Conservation (phyloP, 2,113 vertebrate species). For the Pedetes capensis region DNA sequence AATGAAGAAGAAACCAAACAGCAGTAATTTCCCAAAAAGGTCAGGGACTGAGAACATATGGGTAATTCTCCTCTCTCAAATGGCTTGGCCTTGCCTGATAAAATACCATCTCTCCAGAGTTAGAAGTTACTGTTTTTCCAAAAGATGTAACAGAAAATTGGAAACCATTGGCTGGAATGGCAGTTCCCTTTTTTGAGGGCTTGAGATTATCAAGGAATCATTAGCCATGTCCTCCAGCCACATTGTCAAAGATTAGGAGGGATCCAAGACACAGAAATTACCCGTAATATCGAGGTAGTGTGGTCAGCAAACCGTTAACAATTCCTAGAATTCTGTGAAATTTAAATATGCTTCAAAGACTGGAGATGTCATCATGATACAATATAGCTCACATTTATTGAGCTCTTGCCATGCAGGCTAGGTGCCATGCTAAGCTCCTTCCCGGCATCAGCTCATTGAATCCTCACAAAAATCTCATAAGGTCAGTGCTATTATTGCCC, state of each 20-base stretch:
- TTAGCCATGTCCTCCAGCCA: not conserved
- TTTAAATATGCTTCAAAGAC: not conserved
- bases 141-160: constrained; percentile 45
- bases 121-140: constrained; percentile 38
- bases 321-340: constrained; percentile 8
- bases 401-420: not conserved
- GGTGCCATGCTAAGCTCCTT: not conserved
- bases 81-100: constrained; percentile 26
- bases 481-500: not conserved
- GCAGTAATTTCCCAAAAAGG: constrained; percentile 60
- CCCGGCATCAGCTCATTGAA: not conserved
- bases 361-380: not conserved
- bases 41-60: constrained; percentile 58
- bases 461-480: not conserved
- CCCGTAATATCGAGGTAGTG: not conserved
- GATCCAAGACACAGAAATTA: constrained; percentile 1
- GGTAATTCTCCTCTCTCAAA: constrained; percentile 38
- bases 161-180: not conserved
- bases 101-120: constrained; percentile 59
- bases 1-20: constrained; percentile 65
- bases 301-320: not conserved
- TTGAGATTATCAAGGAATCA: constrained; percentile 13
- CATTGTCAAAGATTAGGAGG: constrained; percentile 32
- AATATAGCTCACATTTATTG: not conserved
- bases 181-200: not conserved